Base-by-base conservation (phyloP, 1,140 invertebrate genomes). In the Thereuonema tuberculata region DNA sequence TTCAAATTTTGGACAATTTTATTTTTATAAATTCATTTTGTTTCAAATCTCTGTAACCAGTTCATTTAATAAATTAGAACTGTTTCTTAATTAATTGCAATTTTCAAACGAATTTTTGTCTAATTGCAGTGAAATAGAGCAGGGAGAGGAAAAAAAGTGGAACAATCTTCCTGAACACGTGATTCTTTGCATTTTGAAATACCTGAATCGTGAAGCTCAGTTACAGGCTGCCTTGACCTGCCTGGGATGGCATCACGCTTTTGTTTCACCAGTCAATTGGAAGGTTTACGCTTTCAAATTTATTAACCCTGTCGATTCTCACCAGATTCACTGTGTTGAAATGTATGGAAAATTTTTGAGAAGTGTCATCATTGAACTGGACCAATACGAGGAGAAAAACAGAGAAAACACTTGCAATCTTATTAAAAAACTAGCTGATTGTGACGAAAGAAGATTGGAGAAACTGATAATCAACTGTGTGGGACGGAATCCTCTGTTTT, bases 401-500 rank as follows among this genome's bases (percentile, higher is more conserved):
- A 26, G 53, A 26, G 53, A 55, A 23, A 3, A 28, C 5, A 25
- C 53, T 12, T 55, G 53, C 53, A 21, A 9, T 25, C 9, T 29
- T 21, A 55, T 55, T 14, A 12, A 23, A 5, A 25, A 3, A 9
- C 27, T 55, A 14, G 53, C 53, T 28, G 17, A 29, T 12, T 9
- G 9, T 14, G 5, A 12, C 3, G 25, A 55, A 28, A 3, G 53
- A 28, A 12, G 53, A 26, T 12, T 55, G 12, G 53, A 55, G 53
- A 55, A 55, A 14, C 21, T 55, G 3, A 27, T 21, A 3, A n/a
- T 55, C 9, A 9, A 28, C 3, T 55, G 53, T 28, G 3, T 23
- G 24, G 53, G 53, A 9, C 53, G 53, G 15, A 55, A 55, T 21
- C 53, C 53, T 14, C 53, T 55, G 14, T 55, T 55, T 29, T 55